Conservation (phyloP, 1,140 invertebrate genomes). For the Drosophila lowei region DNA sequence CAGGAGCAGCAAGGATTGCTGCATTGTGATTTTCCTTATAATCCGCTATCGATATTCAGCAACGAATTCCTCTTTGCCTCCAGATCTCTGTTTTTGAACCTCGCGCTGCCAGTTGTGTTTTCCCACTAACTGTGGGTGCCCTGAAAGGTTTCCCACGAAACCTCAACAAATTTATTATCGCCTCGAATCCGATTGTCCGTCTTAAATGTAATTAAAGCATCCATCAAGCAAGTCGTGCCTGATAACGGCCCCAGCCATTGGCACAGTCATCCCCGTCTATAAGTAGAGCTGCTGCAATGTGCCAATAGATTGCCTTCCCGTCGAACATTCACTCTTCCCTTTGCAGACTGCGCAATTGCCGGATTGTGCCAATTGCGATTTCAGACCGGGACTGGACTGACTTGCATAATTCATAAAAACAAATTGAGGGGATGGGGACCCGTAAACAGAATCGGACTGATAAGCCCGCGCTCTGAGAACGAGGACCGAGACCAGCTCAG, state of each 20-base stretch:
- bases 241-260: constrained; percentile 15
- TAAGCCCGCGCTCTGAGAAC: constrained; percentile 20
- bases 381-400: constrained; percentile 15
- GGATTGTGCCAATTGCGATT: constrained; percentile 58
- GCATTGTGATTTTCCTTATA: constrained; percentile 4
- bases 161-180: constrained; percentile 22
- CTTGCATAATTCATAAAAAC: constrained; percentile 70
- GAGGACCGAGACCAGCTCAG: constrained; percentile 19
- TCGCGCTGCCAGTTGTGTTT: neutral
- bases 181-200: constrained; percentile 11
- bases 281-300: constrained; percentile 22
- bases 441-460: constrained; percentile 31
- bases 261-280: constrained; percentile 11
- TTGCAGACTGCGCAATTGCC: constrained; percentile 39
- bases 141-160: constrained; percentile 5
- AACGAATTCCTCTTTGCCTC: too few relatives aligned
- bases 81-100: neutral
- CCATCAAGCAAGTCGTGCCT: constrained; percentile 4
- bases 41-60: neutral
- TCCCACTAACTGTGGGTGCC: neutral
- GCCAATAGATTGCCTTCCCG: neutral
- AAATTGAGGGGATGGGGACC: constrained; percentile 54
- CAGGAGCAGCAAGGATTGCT: constrained; percentile 6
- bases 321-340: constrained; percentile 1
- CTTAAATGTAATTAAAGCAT: constrained; percentile 29